These are phyloP conservation scores for Fregetta grallaria DNA, from an alignment of 2,113 vertebrate species.

Conservation along the genomic window DNA sequence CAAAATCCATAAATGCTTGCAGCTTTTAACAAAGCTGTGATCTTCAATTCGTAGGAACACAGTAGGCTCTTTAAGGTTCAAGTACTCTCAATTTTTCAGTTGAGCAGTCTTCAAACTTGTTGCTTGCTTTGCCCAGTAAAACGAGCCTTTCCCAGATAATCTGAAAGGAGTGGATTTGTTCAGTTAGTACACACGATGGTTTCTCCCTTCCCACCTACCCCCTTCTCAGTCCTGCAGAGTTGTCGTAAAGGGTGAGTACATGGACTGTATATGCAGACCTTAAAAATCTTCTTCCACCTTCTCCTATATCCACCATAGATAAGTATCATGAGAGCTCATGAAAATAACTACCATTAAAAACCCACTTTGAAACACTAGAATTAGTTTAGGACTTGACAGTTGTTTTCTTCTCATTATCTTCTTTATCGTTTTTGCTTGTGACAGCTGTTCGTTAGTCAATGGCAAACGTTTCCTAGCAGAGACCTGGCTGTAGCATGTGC, in stretches of 20 bases:
- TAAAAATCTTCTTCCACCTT: neutral
- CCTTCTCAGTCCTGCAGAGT: neutral
- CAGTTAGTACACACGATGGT: neutral
- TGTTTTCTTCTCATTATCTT: neutral
- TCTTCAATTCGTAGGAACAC: neutral
- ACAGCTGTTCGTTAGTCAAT: neutral
- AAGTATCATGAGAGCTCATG: neutral
- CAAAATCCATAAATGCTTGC: neutral
- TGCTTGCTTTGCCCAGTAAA: neutral
- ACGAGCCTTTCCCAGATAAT: neutral
- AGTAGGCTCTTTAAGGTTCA: neutral
- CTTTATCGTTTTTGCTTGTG: neutral
- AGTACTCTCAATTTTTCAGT: neutral
- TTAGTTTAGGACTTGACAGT: neutral
- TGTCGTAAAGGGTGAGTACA: neutral
- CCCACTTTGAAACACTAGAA: neutral
- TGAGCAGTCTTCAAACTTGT: neutral
- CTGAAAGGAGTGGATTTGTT: neutral
- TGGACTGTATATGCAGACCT: neutral
- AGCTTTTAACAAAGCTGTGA: neutral
- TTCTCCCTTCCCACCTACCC: neutral
- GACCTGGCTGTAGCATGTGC: rapidly evolving
- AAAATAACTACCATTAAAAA: neutral
- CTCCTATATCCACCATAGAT: neutral
- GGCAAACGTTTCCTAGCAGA: neutral